Conservation (phyloP, 2,888 invertebrate species). For the Oscheius sp. region DNA sequence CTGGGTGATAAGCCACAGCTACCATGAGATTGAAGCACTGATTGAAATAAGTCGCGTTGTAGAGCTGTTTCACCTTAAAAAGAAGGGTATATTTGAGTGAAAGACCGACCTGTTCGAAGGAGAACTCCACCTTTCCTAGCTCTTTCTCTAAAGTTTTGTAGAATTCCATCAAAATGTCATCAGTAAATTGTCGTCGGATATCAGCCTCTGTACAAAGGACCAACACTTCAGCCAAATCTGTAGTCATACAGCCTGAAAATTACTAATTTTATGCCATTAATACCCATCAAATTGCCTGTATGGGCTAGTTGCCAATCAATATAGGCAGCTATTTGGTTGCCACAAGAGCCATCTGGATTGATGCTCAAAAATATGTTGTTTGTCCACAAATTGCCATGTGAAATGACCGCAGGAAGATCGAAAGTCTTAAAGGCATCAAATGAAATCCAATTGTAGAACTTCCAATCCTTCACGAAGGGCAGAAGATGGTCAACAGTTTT, state of each 20-base stretch:
- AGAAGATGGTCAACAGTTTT: background rate
- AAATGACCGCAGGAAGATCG: background rate
- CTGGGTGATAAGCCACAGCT: background rate
- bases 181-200: conserved; percentile 1
- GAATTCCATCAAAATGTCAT: background rate
- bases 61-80: conserved; percentile 2
- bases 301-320: conserved; percentile 13
- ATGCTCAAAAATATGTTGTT: conserved; percentile 7
- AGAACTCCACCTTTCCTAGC: background rate
- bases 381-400: conserved; percentile 9
- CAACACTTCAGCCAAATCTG: background rate
- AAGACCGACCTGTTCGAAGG: background rate
- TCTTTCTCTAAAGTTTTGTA: background rate
- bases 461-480: background rate
- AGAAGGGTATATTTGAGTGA: background rate
- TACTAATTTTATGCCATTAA: background rate
- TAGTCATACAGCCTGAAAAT: conserved; percentile 3
- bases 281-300: no score
- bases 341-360: background rate
- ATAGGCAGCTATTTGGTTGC: conserved; percentile 1
- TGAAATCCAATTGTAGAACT: conserved; percentile 2
- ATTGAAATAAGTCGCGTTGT: background rate
- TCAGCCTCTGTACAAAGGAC: conserved; percentile 5
- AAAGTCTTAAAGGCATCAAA: background rate
- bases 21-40: background rate